Evolutionary conservation across 2,113 vertebrate genomes (phyloP), one percentile per base, ranked within the genome.

Genomic region (Perca flavescens): DNA sequence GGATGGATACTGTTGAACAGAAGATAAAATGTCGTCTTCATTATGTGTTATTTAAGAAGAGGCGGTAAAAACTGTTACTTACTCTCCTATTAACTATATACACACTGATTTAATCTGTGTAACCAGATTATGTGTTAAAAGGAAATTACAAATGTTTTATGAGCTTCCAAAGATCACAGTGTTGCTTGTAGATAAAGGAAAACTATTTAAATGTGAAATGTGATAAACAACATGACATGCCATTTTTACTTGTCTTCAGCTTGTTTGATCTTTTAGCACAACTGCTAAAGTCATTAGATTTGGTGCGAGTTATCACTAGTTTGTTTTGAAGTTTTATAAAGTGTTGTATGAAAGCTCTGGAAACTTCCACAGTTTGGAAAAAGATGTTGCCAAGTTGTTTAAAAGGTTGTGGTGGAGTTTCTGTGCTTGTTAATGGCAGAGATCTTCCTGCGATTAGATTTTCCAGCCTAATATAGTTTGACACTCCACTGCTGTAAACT

Each of bases 371-470:
- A 62, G 17, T 81, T 78, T 81, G 63, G 74, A 82, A 87, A 79
- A 82, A 86, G 60, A 71, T 14, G 25, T 22, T 52, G 78, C 83
- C 85, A 91, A 70, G 71, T 77, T 22, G 14, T 89, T 74, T 86
- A 79, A 87, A 80, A 76, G 36, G 28, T 25, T 80, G 68, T 22
- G 70, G 77, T 83, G 68, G 64, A 57, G 85, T 69, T 80, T 80
- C 46, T 74, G 68, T n/a, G 17, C 81, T 75, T 73, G 40, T 83
- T 87, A 85, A 85, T 66, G 40, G 49, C 53, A 63, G 46, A 80
- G 58, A 54, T 58, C 21, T 89, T 88, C 74, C 84, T 87, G 84
- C 13, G 13, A 80, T 88, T 87, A 25, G 6, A 80, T 90, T 89
- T 92, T 90, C 86, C 85, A 86, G 67, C 36, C 40, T 72, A 46